Evolutionary conservation across 2,797 vertebrate species (phyloP), one percentile per base, ranked within the genome.

Genomic region (Cuculus canorus): DNA sequence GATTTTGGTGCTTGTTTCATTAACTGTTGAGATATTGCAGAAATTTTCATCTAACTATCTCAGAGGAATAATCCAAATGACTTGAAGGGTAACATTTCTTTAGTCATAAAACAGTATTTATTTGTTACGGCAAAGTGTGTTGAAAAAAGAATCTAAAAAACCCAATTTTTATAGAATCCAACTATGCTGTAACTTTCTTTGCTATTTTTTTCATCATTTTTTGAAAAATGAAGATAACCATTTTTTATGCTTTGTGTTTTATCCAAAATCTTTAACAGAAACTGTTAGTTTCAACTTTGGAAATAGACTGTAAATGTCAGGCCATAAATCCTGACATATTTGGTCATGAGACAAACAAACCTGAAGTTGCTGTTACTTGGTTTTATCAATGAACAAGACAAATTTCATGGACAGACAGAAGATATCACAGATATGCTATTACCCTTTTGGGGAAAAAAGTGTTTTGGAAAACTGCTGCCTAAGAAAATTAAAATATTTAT

Each of bases 51-150:
- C 21, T 59, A 56, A 25, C 17, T 82, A 22, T 88, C 60, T 81
- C 72, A 37, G 30, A 91, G 53, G 48, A 91, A 18, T 30, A 81
- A 76, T 72, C 11, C 17, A 86, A 90, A 69, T 54, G 13, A 60
- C 72, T 73, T 70, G 61, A 92, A 75, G 7, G 5, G 7, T 66
- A 60, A 76, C 1, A 1, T 41, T 80, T 71, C 30, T 71, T 63
- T 63, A 25, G 4, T 71, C 41, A 68, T 88, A 88, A 90, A 92
- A 57, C 24, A 68, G 13, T 91, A 82, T 91, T 90, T 91, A 85
- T 91, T 92, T 95, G 82, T 77, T 71, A 33, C 17, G 64, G 60
- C 16, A 56, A 52, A 66, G 3, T 14, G 3, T n/a, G 17, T 37
- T 70, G 33, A 90, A 9, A 15, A 68, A 87, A 91, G 37, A 68